These are phyloP conservation scores for Opisthocomus hoazin DNA, from an alignment of 2,113 vertebrate genomes.

Conservation along the genomic window DNA sequence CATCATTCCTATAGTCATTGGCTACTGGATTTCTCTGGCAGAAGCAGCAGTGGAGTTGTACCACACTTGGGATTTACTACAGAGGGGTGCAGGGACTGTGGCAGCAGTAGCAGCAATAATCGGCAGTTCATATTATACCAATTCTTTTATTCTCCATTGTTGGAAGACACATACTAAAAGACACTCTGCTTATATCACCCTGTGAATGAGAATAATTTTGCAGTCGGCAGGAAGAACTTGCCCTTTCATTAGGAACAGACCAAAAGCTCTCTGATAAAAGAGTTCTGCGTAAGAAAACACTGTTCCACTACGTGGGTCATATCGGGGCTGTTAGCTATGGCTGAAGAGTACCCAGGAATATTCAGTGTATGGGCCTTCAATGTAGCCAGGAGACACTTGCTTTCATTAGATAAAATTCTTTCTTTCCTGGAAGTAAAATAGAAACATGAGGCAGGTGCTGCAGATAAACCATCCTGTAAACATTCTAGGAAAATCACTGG, in stretches of 20 bases:
- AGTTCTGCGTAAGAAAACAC: background rate
- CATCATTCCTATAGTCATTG: background rate
- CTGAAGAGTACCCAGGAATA: background rate
- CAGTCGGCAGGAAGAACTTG: background rate
- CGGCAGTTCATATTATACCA: background rate
- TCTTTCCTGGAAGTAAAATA: background rate
- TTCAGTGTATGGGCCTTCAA: background rate
- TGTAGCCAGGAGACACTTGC: background rate
- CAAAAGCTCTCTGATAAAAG: background rate
- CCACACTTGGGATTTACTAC: background rate
- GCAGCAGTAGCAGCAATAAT: background rate
- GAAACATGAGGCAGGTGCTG: background rate
- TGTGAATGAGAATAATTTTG: background rate
- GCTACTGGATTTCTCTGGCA: background rate
- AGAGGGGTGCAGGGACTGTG: background rate
- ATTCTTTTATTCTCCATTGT: background rate
- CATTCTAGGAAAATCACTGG: background rate
- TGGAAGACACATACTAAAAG: background rate
- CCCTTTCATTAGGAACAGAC: background rate
- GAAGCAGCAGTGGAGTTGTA: background rate
- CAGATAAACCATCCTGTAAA: background rate
- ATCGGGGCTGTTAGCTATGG: background rate
- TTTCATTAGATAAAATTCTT: background rate
- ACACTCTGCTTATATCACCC: background rate
- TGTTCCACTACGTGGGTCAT: accelerated